Evolutionary conservation across 2,797 vertebrate genomes (phyloP), one percentile per base, ranked within the genome.

Genomic region (Rhinella marina): DNA sequence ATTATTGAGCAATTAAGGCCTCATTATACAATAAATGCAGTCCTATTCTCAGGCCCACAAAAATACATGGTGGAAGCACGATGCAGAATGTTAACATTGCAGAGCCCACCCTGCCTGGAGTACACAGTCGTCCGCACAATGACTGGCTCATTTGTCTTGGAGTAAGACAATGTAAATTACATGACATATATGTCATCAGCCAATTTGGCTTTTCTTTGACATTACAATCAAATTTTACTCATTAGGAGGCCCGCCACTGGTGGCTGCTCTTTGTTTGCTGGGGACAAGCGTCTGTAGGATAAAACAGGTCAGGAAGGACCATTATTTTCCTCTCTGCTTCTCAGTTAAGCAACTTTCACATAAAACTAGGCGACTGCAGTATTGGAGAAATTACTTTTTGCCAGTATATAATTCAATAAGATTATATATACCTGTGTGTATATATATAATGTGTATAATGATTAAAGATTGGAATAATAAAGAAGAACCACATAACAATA

Each of bases 251-350:
- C 87, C 50, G 90, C 64, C 48, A 88, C 57, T 82, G 59, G 75
- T 54, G 90, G 79, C 41, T 72, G 90, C 87, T 90, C 92, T 92
- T 92, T 91, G 91, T 92, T 92, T 91, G 91, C 92, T 50, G 90
- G 93, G 73, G 90, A 90, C 91, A 93, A 94, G 92, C 85, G 91
- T 50, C 64, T 50, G 73, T 12, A 72, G 41, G 82, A 66, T 0
- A 0, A 73, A 82, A 23, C 90, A 91, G 90, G 70, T 91, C 78
- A 76, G 86, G 90, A 76, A 88, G 89, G 90, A 92, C 93, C 90
- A 92, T 80, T 90, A 87, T 91, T 90, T 90, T 90, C 85, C 91
- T 88, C 78, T 92, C 87, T 92, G 85, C 90, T 91, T 92, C 90
- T 92, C 90, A n/a, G 27, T 52, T 61, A 61, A 81, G 27, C 76